Conservation (phyloP, 2,888 invertebrate species). For the Polydrusus pterygomalis region DNA sequence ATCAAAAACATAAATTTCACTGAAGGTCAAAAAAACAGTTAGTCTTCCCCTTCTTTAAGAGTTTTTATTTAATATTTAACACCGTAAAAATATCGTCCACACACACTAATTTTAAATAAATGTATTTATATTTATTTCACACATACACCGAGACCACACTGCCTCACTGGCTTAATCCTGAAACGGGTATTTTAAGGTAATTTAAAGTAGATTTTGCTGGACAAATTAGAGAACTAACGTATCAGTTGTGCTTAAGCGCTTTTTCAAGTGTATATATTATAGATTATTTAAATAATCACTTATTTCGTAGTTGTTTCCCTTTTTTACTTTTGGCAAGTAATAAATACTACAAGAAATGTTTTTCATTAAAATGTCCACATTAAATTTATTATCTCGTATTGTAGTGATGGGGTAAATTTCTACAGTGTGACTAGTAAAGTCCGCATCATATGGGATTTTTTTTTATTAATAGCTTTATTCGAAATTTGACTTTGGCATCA, state of each 20-base stretch:
- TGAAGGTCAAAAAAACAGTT: no score
- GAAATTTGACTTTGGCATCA: no score
- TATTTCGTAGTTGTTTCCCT: neutral
- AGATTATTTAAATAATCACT: neutral
- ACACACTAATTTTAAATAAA: constrained; percentile 44
- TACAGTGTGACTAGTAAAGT: no score
- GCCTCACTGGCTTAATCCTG: constrained; percentile 61
- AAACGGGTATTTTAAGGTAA: constrained; percentile 59
- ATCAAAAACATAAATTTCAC: no score
- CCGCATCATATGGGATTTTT: no score
- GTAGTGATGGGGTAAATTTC: constrained; percentile 12
- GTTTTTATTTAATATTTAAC: constrained; percentile 15
- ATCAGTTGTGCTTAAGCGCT: constrained; percentile 53
- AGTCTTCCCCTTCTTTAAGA: neutral
- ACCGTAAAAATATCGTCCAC: constrained; percentile 18
- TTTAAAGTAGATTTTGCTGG: constrained; percentile 41
- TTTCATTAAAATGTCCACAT: no score
- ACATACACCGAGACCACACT: constrained; percentile 54
- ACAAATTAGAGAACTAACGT: constrained; percentile 26
- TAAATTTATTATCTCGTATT: constrained; percentile 1
- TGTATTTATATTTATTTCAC: constrained; percentile 53
- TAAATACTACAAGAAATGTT: no score
- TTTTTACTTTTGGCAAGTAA: no score
- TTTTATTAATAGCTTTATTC: no score
- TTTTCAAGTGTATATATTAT: neutral